These are phyloP conservation scores for Rotaria macrura DNA, from an alignment of 2,888 invertebrate species.

Conservation along the genomic window DNA sequence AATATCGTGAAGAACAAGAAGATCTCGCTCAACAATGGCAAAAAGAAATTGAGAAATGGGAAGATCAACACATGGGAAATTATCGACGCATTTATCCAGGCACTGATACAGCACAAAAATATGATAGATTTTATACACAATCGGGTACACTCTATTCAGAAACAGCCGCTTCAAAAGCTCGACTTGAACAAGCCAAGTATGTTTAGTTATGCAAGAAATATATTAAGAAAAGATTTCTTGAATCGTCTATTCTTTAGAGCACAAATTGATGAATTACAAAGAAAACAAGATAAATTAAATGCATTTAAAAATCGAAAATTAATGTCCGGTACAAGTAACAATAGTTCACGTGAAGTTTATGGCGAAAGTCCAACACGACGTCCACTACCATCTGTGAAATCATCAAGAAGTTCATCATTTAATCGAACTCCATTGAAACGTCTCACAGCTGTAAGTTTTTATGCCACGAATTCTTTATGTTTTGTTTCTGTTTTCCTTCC, in stretches of 20 bases:
- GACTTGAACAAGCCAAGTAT: conserved; percentile 48
- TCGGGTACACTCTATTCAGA: conserved; percentile 50
- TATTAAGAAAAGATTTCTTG: background rate
- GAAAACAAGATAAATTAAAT: conserved; percentile 32
- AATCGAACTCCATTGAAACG: conserved; percentile 4
- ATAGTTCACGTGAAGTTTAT: conserved; percentile 18
- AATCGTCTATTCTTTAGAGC: conserved; percentile 10
- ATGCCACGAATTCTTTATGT: too few species aligned
- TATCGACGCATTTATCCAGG: conserved; percentile 48
- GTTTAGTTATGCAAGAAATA: background rate
- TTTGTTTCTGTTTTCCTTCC: too few species aligned
- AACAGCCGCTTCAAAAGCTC: conserved; percentile 49
- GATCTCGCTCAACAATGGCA: conserved; percentile 45
- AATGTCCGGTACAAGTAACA: background rate
- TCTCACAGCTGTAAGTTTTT: background rate
- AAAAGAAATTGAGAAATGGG: conserved; percentile 45
- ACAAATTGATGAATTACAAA: conserved; percentile 33
- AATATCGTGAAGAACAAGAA: conserved; percentile 46
- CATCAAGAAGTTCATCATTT: conserved; percentile 5
- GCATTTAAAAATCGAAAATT: conserved; percentile 7
- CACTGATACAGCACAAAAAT: conserved; percentile 42
- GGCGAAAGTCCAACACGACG: conserved; percentile 30
- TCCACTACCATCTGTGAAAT: background rate
- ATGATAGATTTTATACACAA: conserved; percentile 49
- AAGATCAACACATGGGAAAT: conserved; percentile 47